Evolutionary conservation across 1,140 invertebrate genomes (phyloP), one percentile per base, ranked within the genome.

Genomic region (Anastrepha ludens): DNA sequence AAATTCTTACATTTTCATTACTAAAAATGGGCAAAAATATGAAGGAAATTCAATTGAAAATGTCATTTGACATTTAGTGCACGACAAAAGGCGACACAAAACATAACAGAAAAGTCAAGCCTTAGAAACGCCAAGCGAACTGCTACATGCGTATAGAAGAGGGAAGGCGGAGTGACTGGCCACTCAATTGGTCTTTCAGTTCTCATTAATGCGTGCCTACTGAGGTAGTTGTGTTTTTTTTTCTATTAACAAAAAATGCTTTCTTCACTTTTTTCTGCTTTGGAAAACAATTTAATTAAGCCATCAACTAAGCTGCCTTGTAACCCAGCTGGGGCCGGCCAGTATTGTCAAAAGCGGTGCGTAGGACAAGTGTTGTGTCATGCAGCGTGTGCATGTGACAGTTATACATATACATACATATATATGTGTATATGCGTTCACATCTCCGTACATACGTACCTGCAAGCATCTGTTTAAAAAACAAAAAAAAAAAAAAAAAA

Each of bases 11-110:
- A 87, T 47, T 87, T 87, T 87, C 67, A 87, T 74, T 87, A 74
- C 9, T 17, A 81, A 55, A 81, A 81, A 81, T 58, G 9, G 17
- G 20, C 47, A 87, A 70, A n/a, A 29, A 81, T 55, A 15, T 9
- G 7, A 58, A 58, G 59, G 29, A 74, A 74, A 74, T 87, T 20
- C 50, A 60, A 87, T 78, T 58, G 50, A 74, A 70, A 87, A 74
- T 87, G 86, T 78, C 86, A 87, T 78, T 87, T 87, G 86, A 78
- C 67, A 87, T 70, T 74, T 78, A 67, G 44, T 78, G 65, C n/a
- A 41, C 29, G 11, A 59, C 7, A 87, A 60, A 74, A 87, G 39
- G 64, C 15, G 59, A 86, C 60, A 86, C 3, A 65, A 50, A 74
- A 87, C 2, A 59, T 4, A 44, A 78, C 39, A 78, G 41, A 58